phyloP scores from a whole-genome alignment of 2,888 invertebrate species.

The Hypselothyrea guttata region DNA sequence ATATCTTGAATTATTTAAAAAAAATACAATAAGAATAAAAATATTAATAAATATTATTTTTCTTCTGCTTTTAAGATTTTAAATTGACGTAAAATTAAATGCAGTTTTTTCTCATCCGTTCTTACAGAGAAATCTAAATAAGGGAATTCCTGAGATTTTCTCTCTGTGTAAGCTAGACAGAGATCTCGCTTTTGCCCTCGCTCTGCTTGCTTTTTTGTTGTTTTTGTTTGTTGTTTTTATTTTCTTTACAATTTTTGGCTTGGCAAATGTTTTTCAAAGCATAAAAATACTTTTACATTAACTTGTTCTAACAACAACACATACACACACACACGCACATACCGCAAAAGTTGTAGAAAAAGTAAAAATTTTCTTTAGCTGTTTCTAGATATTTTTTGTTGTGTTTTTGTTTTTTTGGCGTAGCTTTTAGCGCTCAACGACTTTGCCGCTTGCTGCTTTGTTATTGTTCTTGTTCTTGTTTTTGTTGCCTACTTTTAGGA shows the following conservation, averaged over 20 bases:
- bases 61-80: no score
- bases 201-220: slow-evolving; percentile 23
- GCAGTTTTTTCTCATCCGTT: no score
- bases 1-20: no score
- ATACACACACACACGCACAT: slow-evolving; percentile 35
- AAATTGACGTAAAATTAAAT: no score
- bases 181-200: slow-evolving; percentile 3
- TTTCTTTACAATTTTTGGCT: slow-evolving; percentile 74
- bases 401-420: slow-evolving; percentile 39
- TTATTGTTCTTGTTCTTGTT: slow-evolving; percentile 34
- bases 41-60: no score
- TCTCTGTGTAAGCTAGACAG: no score
- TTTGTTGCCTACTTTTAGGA: slow-evolving; percentile 60
- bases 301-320: slow-evolving; percentile 71
- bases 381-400: slow-evolving; percentile 13
- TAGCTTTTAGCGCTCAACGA: slow-evolving; percentile 76
- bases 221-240: slow-evolving; percentile 59
- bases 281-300: slow-evolving; percentile 78
- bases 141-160: no score
- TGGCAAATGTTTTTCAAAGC: slow-evolving; percentile 75
- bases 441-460: slow-evolving; percentile 54
- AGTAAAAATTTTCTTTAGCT: slow-evolving; percentile 16
- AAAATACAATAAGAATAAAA: no score
- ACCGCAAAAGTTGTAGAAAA: slow-evolving; percentile 66
- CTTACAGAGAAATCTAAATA: no score